Evolutionary conservation across 2,888 invertebrate species (phyloP).

Genomic region (Unio pictorum): DNA sequence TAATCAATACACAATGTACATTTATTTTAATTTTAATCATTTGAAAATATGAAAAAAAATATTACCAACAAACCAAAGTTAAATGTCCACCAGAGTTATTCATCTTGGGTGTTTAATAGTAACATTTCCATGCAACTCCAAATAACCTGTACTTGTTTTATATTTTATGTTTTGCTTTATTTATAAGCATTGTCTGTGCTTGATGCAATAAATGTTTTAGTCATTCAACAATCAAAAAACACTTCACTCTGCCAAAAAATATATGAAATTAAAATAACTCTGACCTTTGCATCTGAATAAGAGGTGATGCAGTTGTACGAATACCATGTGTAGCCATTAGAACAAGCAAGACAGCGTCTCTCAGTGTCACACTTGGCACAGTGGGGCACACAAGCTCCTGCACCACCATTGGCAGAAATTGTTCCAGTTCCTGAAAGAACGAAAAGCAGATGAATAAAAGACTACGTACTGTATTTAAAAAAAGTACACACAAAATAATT

Average conservation of each 20-base stretch:
- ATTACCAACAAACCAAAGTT: no score
- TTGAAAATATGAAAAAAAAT: no score
- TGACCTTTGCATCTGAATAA: constrained; percentile 1
- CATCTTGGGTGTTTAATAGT: no score
- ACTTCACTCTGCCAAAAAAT: neutral
- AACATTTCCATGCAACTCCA: no score
- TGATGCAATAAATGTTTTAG: no score
- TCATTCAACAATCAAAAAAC: neutral
- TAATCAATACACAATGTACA: no score
- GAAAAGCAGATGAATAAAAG: neutral
- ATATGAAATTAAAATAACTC: neutral
- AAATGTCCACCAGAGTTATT: no score
- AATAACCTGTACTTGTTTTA: no score
- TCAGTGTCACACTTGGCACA: constrained; percentile 32
- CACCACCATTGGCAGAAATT: constrained; percentile 42
- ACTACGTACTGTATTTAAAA: neutral
- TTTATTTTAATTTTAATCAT: no score
- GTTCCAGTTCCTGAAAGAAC: constrained; percentile 36
- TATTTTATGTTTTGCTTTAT: no score
- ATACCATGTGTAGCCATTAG: constrained; percentile 18
- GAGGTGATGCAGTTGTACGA: constrained; percentile 31
- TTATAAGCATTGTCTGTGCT: no score
- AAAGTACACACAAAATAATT: neutral
- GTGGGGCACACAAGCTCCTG: constrained; percentile 40
- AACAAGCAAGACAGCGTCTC: constrained; percentile 35